These are phyloP conservation scores for Eupithecia subfuscata DNA, from an alignment of 2,888 invertebrate genomes.

Conservation along the genomic window DNA sequence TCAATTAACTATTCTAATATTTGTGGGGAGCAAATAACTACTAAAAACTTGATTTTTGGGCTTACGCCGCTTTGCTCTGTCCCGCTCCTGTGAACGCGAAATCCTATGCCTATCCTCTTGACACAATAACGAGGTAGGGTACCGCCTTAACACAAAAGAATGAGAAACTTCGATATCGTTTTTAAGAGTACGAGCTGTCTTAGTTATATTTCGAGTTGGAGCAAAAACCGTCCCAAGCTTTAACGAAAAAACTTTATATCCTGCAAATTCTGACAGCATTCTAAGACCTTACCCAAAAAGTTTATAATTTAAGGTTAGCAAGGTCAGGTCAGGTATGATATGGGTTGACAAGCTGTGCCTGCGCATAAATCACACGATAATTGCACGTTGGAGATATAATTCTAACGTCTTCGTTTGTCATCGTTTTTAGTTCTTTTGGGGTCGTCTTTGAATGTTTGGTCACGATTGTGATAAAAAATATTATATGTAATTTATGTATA, in stretches of 20 bases:
- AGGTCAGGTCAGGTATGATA: conserved; percentile 54
- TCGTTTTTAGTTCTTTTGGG: conserved; percentile 23
- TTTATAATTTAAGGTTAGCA: conserved; percentile 32
- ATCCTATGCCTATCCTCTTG: too few species aligned
- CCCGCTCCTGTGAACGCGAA: too few species aligned
- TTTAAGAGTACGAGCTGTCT: too few species aligned
- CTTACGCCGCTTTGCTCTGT: too few species aligned
- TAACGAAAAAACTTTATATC: background rate
- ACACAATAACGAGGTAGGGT: too few species aligned
- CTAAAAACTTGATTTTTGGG: too few species aligned
- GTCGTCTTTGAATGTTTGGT: conserved; percentile 11
- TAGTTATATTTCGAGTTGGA: too few species aligned
- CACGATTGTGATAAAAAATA: conserved; percentile 9
- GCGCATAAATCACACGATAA: conserved; percentile 35
- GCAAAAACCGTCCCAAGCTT: too few species aligned
- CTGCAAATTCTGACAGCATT: conserved; percentile 19
- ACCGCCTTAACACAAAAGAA: too few species aligned
- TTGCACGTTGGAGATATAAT: conserved; percentile 35
- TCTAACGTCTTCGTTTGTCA: conserved; percentile 29
- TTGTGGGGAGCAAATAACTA: too few species aligned
- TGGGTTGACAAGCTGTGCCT: conserved; percentile 57
- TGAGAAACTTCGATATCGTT: too few species aligned
- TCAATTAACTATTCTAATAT: too few species aligned
- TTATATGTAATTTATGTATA: background rate
- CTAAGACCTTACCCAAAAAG: conserved; percentile 36